Evolutionary conservation across 2,797 vertebrate genomes (phyloP), one percentile per base, ranked within the genome.

Genomic region (Remorina albescens): DNA sequence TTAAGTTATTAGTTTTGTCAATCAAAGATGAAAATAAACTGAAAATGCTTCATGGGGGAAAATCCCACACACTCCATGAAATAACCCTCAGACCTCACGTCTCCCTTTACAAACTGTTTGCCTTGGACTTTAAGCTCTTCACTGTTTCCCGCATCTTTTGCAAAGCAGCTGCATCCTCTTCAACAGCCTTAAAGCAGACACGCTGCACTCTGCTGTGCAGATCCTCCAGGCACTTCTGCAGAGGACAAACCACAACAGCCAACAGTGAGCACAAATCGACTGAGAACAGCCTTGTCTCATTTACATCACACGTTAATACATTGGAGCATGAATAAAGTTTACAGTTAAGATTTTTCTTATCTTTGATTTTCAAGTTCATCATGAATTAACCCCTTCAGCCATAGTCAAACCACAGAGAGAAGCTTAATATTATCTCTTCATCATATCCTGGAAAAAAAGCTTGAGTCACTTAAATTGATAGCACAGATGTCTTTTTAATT

Each of bases 191-290:
- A 0, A 69, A 63, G 60, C 81, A 89, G 44, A 73, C 2, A 4
- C 80, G 84, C 60, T 90, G 74, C 59, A 91, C 78, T 61, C 57
- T 69, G 71, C 71, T 54, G 75, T 90, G 84, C 32, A 92, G 61
- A 37, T 93, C 91, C 70, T 91, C 90, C 81, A 90, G 26, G 19
- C 34, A 73, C 39, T 76, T 82, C 87, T 87, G 78, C 75, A 47
- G 47, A 8, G 64, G 16, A 54, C 5, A 25, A 80, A 56, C 3
- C 49, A 63, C 21, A 78, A 7, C 13, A 59, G 5, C 5, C 53
- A 59, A 13, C 0, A 1, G 12, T 77, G 39, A 67, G 54, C 8
- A 30, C 30, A 30, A 30, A n/a, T n/a, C n/a, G n/a, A n/a, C n/a
- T n/a, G n/a, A n/a, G n/a, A n/a, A n/a, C n/a, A n/a, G n/a, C n/a